Evolutionary conservation across 2,113 vertebrate species (phyloP).

Genomic region (Rousettus leschenaultii): DNA sequence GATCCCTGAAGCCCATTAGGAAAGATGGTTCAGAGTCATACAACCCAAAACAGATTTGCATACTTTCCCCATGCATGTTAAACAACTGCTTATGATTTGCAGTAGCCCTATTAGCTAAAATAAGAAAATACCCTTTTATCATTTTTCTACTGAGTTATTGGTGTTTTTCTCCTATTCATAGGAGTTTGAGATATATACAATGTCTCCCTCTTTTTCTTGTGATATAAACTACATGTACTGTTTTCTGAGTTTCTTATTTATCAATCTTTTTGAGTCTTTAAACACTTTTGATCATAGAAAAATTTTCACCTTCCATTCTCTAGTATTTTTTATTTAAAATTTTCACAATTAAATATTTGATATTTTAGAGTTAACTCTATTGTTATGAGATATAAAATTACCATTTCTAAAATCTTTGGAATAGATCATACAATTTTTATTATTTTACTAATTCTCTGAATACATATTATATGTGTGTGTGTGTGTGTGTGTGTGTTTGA

Average conservation of each 20-base stretch:
- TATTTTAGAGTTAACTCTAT: not conserved
- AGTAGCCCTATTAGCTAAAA: not conserved
- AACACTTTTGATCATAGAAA: not conserved
- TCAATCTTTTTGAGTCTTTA: not conserved
- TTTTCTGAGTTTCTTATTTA: not conserved
- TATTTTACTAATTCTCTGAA: not conserved
- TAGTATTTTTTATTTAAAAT: not conserved
- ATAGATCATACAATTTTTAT: not conserved
- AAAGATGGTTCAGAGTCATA: not conserved
- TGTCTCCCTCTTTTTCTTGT: no score
- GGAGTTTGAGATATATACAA: not conserved
- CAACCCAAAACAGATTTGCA: not conserved
- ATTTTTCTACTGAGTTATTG: not conserved
- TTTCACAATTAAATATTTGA: not conserved
- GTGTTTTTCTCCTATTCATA: not conserved
- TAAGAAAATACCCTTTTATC: not conserved
- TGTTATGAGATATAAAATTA: not conserved
- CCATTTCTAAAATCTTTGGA: not conserved
- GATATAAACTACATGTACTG: not conserved
- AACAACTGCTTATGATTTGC: not conserved
- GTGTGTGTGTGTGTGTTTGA: no score
- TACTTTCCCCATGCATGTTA: not conserved
- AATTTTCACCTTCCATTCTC: not conserved
- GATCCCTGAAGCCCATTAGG: not conserved
- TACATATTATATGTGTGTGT: no score